These are phyloP conservation scores for Hirtodrosophila trivittata DNA, from an alignment of 2,888 invertebrate genomes.

Conservation along the genomic window DNA sequence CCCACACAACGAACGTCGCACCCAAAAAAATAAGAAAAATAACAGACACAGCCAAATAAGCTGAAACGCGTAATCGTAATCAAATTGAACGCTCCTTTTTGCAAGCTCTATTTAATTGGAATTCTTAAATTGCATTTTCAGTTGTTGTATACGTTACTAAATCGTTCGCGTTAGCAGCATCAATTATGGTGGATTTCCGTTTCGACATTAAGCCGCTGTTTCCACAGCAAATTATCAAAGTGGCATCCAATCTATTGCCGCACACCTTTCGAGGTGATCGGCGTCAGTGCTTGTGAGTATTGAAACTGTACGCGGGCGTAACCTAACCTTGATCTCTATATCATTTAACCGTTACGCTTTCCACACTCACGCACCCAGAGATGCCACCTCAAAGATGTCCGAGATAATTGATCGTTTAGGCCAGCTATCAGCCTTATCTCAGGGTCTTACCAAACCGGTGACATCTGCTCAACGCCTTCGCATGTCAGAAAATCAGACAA, in stretches of 20 bases:
- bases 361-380: slow-evolving; percentile 84
- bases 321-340: not conserved
- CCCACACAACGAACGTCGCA: slow-evolving; percentile 61
- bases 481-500: slow-evolving; percentile 84
- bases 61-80: slow-evolving; percentile 51
- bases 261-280: slow-evolving; percentile 85
- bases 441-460: slow-evolving; percentile 89
- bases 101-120: slow-evolving; percentile 73
- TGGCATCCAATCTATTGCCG: slow-evolving; percentile 85
- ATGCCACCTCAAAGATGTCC: slow-evolving; percentile 86
- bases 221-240: slow-evolving; percentile 84
- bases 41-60: slow-evolving; percentile 11
- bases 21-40: slow-evolving; percentile 35
- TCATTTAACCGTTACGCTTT: slow-evolving; percentile 57
- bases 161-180: slow-evolving; percentile 22
- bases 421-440: slow-evolving; percentile 89
- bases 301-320: slow-evolving; percentile 66
- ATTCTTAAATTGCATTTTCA: slow-evolving; percentile 51
- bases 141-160: slow-evolving; percentile 26
- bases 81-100: slow-evolving; percentile 52
- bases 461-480: slow-evolving; percentile 89
- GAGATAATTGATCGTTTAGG: slow-evolving; percentile 89
- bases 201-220: slow-evolving; percentile 85
- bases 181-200: slow-evolving; percentile 85
- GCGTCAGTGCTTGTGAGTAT: slow-evolving; percentile 85